A percentile compares a stretch with the other conserved stretches of the same genome.
These are phyloP conservation scores for Helicorthomorpha holstii DNA, from an alignment of 1,140 invertebrate species.

Conservation along the genomic window DNA sequence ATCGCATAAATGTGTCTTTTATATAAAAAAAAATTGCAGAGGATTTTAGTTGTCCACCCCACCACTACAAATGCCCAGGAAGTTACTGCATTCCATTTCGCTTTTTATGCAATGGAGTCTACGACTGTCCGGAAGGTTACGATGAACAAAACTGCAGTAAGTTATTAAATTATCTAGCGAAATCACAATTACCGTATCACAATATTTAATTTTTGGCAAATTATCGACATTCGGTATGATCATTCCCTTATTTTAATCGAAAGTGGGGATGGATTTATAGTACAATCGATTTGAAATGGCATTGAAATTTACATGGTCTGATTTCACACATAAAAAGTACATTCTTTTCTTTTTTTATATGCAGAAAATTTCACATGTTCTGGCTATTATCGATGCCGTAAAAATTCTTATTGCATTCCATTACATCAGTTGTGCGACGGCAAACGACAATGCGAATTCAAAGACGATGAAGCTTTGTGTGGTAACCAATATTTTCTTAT, in stretches of 20 bases:
- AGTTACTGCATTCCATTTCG: conserved; percentile 24
- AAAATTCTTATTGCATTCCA: conserved; percentile 16
- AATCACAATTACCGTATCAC: not conserved
- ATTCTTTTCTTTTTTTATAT: too few relatives aligned
- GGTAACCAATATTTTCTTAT: conserved; percentile 6
- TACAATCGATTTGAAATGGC: too few relatives aligned
- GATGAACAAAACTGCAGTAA: conserved; percentile 19
- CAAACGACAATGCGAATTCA: conserved; percentile 16
- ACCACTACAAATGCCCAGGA: conserved; percentile 24
- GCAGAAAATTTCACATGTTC: conserved; percentile 14
- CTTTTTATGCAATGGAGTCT: conserved; percentile 21
- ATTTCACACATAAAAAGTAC: too few relatives aligned
- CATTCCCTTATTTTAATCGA: too few relatives aligned
- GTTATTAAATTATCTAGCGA: not conserved
- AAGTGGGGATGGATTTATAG: too few relatives aligned
- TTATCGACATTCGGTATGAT: too few relatives aligned
- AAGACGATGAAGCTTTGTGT: conserved; percentile 18
- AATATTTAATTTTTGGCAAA: not conserved
- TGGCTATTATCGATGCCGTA: conserved; percentile 17
- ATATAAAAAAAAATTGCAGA: conserved; percentile 14
- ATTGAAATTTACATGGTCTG: too few relatives aligned
- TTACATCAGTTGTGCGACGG: conserved; percentile 18
- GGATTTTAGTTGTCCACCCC: conserved; percentile 16
- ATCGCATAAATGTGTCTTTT: not conserved
- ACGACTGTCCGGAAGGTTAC: conserved; percentile 22